Base-by-base conservation (phyloP, 2,888 invertebrate species). In the Erebia palarica region DNA sequence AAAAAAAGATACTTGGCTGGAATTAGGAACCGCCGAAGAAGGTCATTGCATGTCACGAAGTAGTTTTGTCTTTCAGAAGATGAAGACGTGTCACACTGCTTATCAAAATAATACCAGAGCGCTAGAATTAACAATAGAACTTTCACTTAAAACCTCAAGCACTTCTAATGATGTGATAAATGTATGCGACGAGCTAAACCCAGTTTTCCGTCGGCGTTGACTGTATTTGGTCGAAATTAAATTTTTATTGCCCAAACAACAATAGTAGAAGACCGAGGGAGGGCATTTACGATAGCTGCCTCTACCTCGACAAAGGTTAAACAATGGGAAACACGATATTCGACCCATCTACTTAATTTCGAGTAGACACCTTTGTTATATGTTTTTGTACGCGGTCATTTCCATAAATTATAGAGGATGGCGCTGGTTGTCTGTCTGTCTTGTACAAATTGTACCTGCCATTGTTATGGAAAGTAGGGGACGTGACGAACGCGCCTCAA, bases 341-440 rank as follows among this genome's bases (percentile, higher is more conserved):
- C 90, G 85, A 85, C 91, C 91, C 90, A 90, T 92, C 90, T 88
- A 90, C 87, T 91, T 90, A 91, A 91, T 92, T 90, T 92, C 84
- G 86, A 88, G 90, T 92, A 91, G 90, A 92, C 92, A 93, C 92
- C 91, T 90, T 91, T 91, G 92, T 92, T 86, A 84, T 84, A 84
- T 84, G 89, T 91, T 91, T 91, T 92, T 92, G 92, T 92, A 88
- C 83, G 87, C 86, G 88, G 90, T 86, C 86, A 91, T 92, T 91
- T 91, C 90, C 92, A 93, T 93, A 93, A 92, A 92, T 92, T 92
- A 91, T 82, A 84, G 84, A 86, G 87, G 89, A 88, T 83, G 86
- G 85, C 80, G 81, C 81, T 81, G 83, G 60, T 51, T 78, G 79
- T 78, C 76, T 70, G 72, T 75, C 63, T 63, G 75, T 78, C 76